phyloP scores from a whole-genome alignment of 2,888 invertebrate species.

The Darwinula stevensoni region DNA sequence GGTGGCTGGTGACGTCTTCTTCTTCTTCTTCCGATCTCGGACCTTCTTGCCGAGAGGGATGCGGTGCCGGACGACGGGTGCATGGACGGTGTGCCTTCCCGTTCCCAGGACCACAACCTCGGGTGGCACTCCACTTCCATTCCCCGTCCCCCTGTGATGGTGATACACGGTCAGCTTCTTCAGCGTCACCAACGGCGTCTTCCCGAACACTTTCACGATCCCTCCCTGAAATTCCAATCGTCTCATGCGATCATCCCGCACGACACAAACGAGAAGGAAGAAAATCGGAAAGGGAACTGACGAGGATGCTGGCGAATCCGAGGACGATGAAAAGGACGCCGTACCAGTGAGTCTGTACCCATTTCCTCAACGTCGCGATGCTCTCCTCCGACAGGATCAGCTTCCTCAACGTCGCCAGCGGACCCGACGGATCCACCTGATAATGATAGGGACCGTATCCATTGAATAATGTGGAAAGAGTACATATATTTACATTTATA shows the following conservation, averaged over 20 bases:
- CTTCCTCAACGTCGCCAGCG: constrained; percentile 57
- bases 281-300: neutral
- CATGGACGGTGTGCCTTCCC: neutral
- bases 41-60: neutral
- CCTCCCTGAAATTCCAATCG: neutral
- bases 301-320: neutral
- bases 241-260: neutral
- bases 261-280: neutral
- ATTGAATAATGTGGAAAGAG: constrained; percentile 1
- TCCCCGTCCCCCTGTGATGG: too few relatives aligned
- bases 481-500: neutral
- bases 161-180: constrained; percentile 1
- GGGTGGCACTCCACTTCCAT: neutral
- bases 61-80: neutral
- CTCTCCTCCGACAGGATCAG: constrained; percentile 62
- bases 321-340: constrained; percentile 44
- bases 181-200: neutral
- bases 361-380: constrained; percentile 54
- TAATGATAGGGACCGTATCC: too few relatives aligned
- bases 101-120: neutral
- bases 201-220: constrained; percentile 1
- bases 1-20: too few relatives aligned
- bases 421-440: constrained; percentile 69
- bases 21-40: too few relatives aligned
- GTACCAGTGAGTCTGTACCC: constrained; percentile 73